A percentile compares a stretch with the other conserved stretches of the same genome.
Conservation (phyloP, 2,113 vertebrate genomes). For the Antechinus flavipes region DNA sequence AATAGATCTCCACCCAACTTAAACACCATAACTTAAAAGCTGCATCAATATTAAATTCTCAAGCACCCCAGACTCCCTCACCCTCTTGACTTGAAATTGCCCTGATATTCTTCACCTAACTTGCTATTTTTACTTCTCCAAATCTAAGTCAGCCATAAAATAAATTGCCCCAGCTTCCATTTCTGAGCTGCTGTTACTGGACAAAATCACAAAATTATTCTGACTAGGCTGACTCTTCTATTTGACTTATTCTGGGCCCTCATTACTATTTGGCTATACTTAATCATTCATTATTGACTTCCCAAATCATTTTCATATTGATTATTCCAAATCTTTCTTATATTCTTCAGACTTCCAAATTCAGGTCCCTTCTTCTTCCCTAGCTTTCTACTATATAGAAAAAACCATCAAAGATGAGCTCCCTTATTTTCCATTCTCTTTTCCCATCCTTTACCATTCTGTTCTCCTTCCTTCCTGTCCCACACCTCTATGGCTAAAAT, state of each 20-base stretch:
- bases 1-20: neutral
- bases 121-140: neutral
- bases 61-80: neutral
- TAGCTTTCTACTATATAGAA: neutral
- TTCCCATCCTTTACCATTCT: neutral
- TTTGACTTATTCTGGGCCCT: neutral
- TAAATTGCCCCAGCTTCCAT: neutral
- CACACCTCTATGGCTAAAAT: neutral
- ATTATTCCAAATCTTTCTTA: neutral
- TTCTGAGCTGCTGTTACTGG: neutral
- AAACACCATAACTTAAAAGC: neutral
- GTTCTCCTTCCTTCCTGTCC: neutral
- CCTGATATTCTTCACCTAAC: neutral
- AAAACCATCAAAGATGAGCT: neutral
- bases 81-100: neutral
- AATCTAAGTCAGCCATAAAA: neutral
- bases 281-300: neutral
- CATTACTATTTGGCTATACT: neutral
- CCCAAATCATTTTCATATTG: neutral
- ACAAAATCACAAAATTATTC: conserved; percentile 1
- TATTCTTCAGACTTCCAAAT: neutral
- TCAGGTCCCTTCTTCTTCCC: neutral
- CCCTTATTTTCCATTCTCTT: neutral
- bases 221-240: conserved; percentile 7
- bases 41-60: neutral